Conservation (phyloP, 2,888 invertebrate species). For the Aleiodes alternator region DNA sequence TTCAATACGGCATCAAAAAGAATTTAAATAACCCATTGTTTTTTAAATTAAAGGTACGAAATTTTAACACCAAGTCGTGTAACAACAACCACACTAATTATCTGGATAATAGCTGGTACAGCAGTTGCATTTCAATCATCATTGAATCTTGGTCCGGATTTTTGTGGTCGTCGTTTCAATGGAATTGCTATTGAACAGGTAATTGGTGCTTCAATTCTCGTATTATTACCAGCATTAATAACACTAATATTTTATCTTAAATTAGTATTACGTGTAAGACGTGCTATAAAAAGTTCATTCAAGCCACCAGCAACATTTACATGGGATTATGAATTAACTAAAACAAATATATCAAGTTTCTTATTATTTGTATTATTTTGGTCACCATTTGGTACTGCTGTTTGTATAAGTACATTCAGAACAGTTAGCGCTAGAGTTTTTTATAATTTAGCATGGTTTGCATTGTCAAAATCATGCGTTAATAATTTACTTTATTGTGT, state of each 20-base stretch:
- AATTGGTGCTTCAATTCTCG: constrained; percentile 78
- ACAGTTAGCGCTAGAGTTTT: constrained; percentile 77
- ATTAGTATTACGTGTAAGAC: constrained; percentile 77
- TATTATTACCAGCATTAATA: constrained; percentile 79
- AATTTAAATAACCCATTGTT: neutral
- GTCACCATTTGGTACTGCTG: constrained; percentile 82
- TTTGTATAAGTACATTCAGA: constrained; percentile 78
- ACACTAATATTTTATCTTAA: constrained; percentile 78
- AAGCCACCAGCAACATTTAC: constrained; percentile 80
- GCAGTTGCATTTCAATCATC: constrained; percentile 81
- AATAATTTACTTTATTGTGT: constrained; percentile 82
- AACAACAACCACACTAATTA: constrained; percentile 77
- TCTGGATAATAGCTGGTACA: constrained; percentile 79
- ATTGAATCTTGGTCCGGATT: constrained; percentile 81
- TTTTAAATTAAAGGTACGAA: constrained; percentile 70
- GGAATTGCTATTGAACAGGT: constrained; percentile 79
- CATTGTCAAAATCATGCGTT: constrained; percentile 82
- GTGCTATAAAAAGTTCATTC: constrained; percentile 78
- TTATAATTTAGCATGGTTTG: constrained; percentile 84
- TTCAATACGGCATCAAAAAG: neutral
- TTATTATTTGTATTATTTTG: constrained; percentile 81
- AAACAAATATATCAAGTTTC: constrained; percentile 82
- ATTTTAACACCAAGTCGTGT: constrained; percentile 76
- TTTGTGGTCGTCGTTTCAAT: constrained; percentile 79
- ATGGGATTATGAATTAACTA: constrained; percentile 80